Conservation (phyloP, 1,140 invertebrate genomes). For the Lepidurus apus region DNA sequence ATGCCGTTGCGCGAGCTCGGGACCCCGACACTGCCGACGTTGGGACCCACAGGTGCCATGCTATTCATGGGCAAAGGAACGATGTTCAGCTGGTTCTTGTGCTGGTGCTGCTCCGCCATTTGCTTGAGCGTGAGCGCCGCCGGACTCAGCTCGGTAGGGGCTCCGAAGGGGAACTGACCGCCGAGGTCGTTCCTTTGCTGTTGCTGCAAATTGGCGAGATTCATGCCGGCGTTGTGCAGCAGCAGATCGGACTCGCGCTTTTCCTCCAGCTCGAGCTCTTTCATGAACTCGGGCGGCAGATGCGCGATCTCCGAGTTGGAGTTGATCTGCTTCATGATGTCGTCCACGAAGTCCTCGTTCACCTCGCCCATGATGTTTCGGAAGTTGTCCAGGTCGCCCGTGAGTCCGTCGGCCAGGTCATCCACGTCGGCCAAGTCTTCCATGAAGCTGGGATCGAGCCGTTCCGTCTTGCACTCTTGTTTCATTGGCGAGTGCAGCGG, state of each 20-base stretch:
- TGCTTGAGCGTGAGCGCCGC: conserved; percentile 90
- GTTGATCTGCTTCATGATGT: conserved; percentile 55
- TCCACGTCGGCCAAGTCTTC: conserved; percentile 75
- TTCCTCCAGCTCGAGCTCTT: conserved; percentile 71
- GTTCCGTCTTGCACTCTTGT: conserved; percentile 78
- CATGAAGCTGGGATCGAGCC: conserved; percentile 55
- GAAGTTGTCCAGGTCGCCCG: conserved; percentile 52
- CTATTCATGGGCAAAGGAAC: conserved; percentile 41
- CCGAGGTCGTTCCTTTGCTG: neutral
- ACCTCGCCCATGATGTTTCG: conserved; percentile 57
- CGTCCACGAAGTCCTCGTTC: conserved; percentile 73
- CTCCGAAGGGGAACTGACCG: neutral
- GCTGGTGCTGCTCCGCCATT: conserved; percentile 93
- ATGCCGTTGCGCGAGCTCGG: conserved; percentile 31
- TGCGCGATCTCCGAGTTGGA: conserved; percentile 79
- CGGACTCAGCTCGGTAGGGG: conserved; percentile 53
- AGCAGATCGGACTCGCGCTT: conserved; percentile 41
- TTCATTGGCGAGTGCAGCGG: neutral
- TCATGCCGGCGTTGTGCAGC: neutral
- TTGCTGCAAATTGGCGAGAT: neutral
- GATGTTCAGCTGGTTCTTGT: conserved; percentile 63
- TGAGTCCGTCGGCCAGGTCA: conserved; percentile 70
- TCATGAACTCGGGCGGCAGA: conserved; percentile 74
- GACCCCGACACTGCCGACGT: conserved; percentile 34
- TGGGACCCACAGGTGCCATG: conserved; percentile 34